Base-by-base conservation (phyloP, 2,888 invertebrate species). In the Liposcelis brunnea region DNA sequence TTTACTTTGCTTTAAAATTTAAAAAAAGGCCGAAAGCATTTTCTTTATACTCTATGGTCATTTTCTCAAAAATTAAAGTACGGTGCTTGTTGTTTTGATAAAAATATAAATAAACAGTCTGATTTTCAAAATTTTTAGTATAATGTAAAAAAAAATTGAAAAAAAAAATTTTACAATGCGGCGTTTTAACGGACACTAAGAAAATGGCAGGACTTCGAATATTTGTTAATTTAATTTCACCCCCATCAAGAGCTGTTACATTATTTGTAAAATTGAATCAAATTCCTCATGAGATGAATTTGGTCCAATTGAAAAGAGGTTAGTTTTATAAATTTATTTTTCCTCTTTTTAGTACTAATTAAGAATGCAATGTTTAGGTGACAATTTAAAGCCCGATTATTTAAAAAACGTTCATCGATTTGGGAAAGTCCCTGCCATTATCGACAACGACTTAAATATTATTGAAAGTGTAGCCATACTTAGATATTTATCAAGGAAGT, bases 211-310 rank as follows among this genome's bases (percentile, higher is more conserved):
- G 36, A 21, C 43, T 64, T 18, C 59, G 56, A 52, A 66, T 74
- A 40, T 83, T 80, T 58, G 77, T 67, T 52, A 80, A 84, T 63
- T 62, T 80, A 14, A 65, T 84, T 67, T 84, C 84, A 0, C 84
- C 82, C 60, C 83, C 83, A 1, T 76, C 75, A 6, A 69, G 84
- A 56, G 74, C 80, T 8, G 54, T 84, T 31, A 75, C 73, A 49
- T 77, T 80, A 51, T 71, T 82, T 56, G 60, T 85, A 35, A 80
- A 78, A 55, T 57, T 63, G 15, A 68, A 69, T 40, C 72, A 73
- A 46, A 72, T 72, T 54, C 71, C 75, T 37, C 81, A 77, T 59
- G 72, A 75, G 56, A 59, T 66, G 2, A 72, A 74, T 54, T 59
- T 64, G 47, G 66, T 82, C 16, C 71, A 74, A 51, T 60, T 84